Conservation (phyloP, 2,797 vertebrate species). For the Macropus fuliginosus region DNA sequence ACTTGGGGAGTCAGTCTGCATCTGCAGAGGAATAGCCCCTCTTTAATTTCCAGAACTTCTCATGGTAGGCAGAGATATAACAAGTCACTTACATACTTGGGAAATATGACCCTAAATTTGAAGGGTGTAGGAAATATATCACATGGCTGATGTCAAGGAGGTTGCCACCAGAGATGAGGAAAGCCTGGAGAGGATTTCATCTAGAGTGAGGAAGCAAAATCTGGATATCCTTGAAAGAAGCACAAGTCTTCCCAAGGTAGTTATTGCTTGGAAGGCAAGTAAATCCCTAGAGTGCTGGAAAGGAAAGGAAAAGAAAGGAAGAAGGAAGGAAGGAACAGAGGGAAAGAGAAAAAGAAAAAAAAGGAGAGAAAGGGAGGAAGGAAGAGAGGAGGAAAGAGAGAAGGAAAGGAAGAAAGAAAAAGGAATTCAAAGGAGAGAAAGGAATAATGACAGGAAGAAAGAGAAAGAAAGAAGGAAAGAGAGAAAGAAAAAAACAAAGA, state of each 20-base stretch:
- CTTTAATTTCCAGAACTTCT: neutral
- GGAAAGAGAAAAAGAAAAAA: too few relatives aligned
- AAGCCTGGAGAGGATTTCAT: neutral
- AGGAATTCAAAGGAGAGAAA: too few relatives aligned
- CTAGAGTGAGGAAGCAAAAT: neutral
- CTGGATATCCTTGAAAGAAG: neutral
- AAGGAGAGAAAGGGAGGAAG: rapidly evolving
- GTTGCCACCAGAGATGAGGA: neutral
- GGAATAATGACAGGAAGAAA: too few relatives aligned
- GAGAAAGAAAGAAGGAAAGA: too few relatives aligned
- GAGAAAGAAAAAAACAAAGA: too few relatives aligned
- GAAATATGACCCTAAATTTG: neutral
- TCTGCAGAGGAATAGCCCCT: rapidly evolving
- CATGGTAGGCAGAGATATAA: neutral
- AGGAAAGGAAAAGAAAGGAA: neutral
- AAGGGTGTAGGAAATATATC: neutral
- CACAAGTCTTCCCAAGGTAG: neutral
- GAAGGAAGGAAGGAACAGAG: neutral
- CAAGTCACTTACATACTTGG: neutral
- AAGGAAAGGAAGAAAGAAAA: too few relatives aligned
- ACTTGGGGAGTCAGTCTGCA: neutral
- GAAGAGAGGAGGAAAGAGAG: too few relatives aligned
- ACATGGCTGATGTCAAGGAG: neutral
- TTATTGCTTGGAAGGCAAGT: neutral
- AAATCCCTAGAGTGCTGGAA: neutral